Evolutionary conservation across 2,113 vertebrate species (phyloP).

Genomic region (Sminthopsis crassicaudata): DNA sequence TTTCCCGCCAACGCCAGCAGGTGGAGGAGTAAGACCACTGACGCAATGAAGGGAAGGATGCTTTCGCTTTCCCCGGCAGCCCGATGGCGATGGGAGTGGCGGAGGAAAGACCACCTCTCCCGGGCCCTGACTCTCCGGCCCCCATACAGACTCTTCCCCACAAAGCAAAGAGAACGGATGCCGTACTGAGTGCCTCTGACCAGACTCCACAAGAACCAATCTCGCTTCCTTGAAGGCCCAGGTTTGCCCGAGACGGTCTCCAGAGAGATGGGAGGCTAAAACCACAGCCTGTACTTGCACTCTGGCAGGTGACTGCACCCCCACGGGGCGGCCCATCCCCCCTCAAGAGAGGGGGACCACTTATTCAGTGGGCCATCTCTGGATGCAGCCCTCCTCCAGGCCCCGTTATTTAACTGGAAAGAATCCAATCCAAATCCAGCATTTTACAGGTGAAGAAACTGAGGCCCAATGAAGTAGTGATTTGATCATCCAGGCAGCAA

Average conservation of each 20-base stretch:
- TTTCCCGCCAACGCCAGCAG: constrained; percentile 50
- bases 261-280: background rate
- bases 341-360: background rate
- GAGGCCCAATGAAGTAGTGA: background rate
- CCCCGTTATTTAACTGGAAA: background rate
- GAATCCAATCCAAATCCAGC: background rate
- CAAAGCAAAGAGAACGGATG: background rate
- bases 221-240: background rate
- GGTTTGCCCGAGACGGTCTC: background rate
- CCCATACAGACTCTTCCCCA: background rate
- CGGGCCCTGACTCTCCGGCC: background rate
- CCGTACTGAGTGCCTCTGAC: background rate
- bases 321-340: background rate
- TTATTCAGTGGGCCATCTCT: background rate
- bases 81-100: rapidly evolving
- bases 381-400: background rate
- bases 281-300: background rate
- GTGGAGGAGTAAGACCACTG: constrained; percentile 44
- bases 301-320: background rate
- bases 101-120: rapidly evolving
- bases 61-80: background rate
- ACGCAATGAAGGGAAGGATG: background rate
- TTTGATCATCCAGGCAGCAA: background rate
- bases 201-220: background rate
- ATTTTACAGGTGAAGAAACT: background rate